Evolutionary conservation across 2,113 vertebrate species (phyloP), one percentile per base, ranked within the genome.

Genomic region (Coryphaenoides rupestris): DNA sequence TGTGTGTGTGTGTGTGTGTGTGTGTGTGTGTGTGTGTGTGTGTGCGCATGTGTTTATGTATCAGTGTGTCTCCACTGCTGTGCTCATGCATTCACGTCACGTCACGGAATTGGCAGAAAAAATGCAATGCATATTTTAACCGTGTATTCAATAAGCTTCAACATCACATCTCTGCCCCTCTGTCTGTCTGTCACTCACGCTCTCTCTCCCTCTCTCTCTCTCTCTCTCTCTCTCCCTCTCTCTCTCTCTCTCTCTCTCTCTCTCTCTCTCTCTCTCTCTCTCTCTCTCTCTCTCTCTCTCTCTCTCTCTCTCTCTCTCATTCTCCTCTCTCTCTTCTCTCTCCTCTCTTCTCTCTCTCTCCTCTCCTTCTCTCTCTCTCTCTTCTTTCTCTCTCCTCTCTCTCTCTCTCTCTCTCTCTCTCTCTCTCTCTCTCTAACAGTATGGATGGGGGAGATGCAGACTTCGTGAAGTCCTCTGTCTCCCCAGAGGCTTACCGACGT

Each of bases 401-500:
- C 33, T 21, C 33, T 13, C 10, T 40, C 7, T 40, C 33, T 40
- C 33, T 40, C 33, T 40, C 33, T 40, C 5, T 40, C 33, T 40
- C 33, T 40, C 33, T 40, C 33, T 40, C 33, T 40, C 5, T 40
- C 33, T 40, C 33, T 40, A n/a, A n/a, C n/a, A n/a, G n/a, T n/a
- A n/a, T n/a, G n/a, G n/a, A n/a, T n/a, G n/a, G n/a, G n/a, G n/a
- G n/a, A n/a, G n/a, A n/a, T n/a, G n/a, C n/a, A n/a, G n/a, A n/a
- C n/a, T n/a, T n/a, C n/a, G n/a, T n/a, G n/a, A n/a, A n/a, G n/a
- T 94, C 93, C 77, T 92, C 93, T 65, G 89, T 93, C 26, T 92
- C 93, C 0, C 90, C 93, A 0, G 96, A 99, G 22, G 93, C 92
- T 49, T 97, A 89, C 85, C 93, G 93, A 86, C 95, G 93, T 84